Base-by-base conservation (phyloP, 2,797 vertebrate genomes). In the Eulemur coronatus region DNA sequence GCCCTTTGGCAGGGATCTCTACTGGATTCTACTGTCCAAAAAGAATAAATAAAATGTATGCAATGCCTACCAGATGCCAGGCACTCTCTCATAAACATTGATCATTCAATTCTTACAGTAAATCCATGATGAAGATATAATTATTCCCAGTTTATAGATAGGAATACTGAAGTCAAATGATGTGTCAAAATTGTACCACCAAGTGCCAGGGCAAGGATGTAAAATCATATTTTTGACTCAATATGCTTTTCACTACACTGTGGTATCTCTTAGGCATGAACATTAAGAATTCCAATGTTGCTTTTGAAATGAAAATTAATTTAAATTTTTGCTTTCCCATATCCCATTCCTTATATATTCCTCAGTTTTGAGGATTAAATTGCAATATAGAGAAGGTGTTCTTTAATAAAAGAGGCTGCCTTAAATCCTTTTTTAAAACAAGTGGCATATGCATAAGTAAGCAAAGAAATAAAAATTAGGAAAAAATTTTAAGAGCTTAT, bases 231-330 rank as follows among this genome's bases (percentile, higher is more conserved):
- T 93, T 95, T 65, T 94, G 38, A 67, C 43, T 92, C n/a, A 84
- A 75, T 87, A 72, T 75, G 84, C 72, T 57, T 95, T 95, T 78
- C 30, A 76, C 55, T 55, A 57, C 1, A 28, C 43, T 61, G 5
- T 76, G 75, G 70, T 73, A 73, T 14, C 38, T 97, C 55, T 87
- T 72, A 67, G n/a, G 20, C 28, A 92, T n/a, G 65, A 90, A 55
- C 81, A 86, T 35, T 81, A 80, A 52, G 9, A 46, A 95, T 76
- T 57, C 26, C 24, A 57, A 14, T 70, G 50, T 78, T 94, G 20
- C 28, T 87, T 78, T 94, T 94, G 38, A 95, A 96, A 70, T 92
- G 43, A 96, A 30, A 94, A 95, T 94, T 95, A 67, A 90, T 85
- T 85, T 80, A 96, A 94, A 85, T 93, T 46, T 94, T 78, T 24